Base-by-base conservation (phyloP, 2,888 invertebrate genomes). In the Anaspis maculata region DNA sequence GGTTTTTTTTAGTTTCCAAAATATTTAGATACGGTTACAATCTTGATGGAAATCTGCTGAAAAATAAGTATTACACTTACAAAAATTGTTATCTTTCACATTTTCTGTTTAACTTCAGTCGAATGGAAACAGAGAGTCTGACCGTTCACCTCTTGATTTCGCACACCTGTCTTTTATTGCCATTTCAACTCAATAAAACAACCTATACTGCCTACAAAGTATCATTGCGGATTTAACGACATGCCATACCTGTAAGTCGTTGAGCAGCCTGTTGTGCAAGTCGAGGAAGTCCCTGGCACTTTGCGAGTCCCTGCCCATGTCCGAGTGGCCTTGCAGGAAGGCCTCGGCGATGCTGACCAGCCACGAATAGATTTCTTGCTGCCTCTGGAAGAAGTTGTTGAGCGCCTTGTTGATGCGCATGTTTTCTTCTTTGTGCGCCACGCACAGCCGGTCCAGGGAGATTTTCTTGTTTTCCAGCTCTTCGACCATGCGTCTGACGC, bases 381-480 rank as follows among this genome's bases (percentile, higher is more conserved):
- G 79, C 53, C 75, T 76, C 27, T 79, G 74, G 14, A 79, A 67
- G 64, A 85, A 86, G 31, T 71, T 69, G 34, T 73, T 73, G 10
- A 83, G 66, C n/a, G 78, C 77, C 45, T 76, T 71, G 34, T 79
- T 76, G n/a, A 81, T 73, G 46, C 77, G 71, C 28, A 79, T 66
- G 47, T 79, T 80, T 56, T 81, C 79, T 54, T 81, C 79, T 34
- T 72, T 73, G 52, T 80, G 78, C 3, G 77, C 73, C 2, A 75
- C 74, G 51, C 82, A 83, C 27, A 76, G 66, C 27, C 74, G 68
- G 38, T 73, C 70, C 26, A 83, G 62, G 28, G 72, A 67, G n/a
- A 77, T 72, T 59, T 82, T 82, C 42, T 78, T 73, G 54, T 79
- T 79, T 65, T 86, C 83, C 44, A 87, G 68, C 56, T 83, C 81